Evolutionary conservation across 2,113 vertebrate genomes (phyloP).

Genomic region (Tachysurus vachellii): DNA sequence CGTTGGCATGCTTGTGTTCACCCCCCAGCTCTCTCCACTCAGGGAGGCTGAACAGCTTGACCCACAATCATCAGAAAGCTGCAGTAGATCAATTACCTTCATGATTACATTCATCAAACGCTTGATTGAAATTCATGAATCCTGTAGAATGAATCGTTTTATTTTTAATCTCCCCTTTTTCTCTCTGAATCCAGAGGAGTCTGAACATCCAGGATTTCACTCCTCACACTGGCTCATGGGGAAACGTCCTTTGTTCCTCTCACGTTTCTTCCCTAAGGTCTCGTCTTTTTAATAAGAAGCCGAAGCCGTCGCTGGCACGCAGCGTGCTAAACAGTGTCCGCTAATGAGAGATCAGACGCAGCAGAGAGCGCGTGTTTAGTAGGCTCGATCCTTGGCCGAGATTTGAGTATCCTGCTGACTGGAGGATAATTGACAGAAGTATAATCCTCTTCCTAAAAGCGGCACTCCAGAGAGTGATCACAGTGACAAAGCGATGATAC

Average conservation of each 20-base stretch:
- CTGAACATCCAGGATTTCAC: not conserved
- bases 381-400: not conserved
- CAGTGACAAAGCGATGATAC: constrained; percentile 47
- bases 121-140: constrained; percentile 50
- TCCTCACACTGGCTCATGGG: not conserved
- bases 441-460: constrained; percentile 52
- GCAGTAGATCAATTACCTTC: constrained; percentile 51
- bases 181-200: constrained; percentile 31
- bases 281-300: constrained; percentile 35
- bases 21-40: constrained; percentile 46
- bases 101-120: constrained; percentile 55
- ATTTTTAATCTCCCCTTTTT: constrained; percentile 5
- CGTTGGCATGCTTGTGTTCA: constrained; percentile 37
- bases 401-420: constrained; percentile 34
- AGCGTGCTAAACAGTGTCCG: constrained; percentile 11
- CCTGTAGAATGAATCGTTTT: constrained; percentile 23
- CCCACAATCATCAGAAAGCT: constrained; percentile 45
- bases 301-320: not conserved
- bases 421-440: constrained; percentile 53
- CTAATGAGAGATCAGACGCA: constrained; percentile 46
- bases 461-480: constrained; percentile 35
- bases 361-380: constrained; percentile 31
- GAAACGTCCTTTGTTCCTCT: not conserved
- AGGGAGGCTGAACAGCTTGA: constrained; percentile 49
- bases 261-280: not conserved